Conservation (phyloP, 2,888 invertebrate species). For the Drosophila quinaria region DNA sequence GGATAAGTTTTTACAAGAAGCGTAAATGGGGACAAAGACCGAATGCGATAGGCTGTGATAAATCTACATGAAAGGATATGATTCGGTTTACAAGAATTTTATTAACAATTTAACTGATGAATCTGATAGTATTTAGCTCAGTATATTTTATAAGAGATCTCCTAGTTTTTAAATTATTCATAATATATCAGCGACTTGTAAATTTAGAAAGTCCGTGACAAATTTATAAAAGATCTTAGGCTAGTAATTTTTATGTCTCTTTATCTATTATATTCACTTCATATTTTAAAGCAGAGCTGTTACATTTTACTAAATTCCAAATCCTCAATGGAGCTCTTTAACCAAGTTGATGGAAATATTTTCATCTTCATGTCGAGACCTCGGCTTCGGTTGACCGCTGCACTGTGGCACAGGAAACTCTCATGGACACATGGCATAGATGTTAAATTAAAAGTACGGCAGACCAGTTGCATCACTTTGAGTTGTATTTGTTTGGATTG, state of each 20-base stretch:
- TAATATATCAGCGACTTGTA: too few species aligned
- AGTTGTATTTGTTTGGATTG: constrained; percentile 8
- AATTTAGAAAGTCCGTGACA: too few species aligned
- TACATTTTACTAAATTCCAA: not conserved
- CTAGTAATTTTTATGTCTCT: too few species aligned
- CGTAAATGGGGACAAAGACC: too few species aligned
- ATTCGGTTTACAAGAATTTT: not conserved
- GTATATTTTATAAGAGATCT: too few species aligned
- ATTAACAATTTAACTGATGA: too few species aligned
- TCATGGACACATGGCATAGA: not conserved
- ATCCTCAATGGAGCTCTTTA: not conserved
- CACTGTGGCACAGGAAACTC: not conserved
- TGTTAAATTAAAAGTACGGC: constrained; percentile 39
- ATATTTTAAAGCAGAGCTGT: not conserved
- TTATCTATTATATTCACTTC: too few species aligned
- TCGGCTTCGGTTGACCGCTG: not conserved
- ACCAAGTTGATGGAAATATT: not conserved
- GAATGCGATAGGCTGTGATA: not conserved
- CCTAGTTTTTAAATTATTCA: too few species aligned
- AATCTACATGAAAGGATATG: not conserved
- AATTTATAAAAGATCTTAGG: too few species aligned
- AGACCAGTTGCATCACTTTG: constrained; percentile 6
- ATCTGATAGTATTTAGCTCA: too few species aligned
- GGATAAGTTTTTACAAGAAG: not conserved
- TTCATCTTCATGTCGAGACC: not conserved